A percentile compares a stretch with the other conserved stretches of the same genome.
Conservation (phyloP, 2,888 invertebrate species). For the Eucriotettix oculatus region DNA sequence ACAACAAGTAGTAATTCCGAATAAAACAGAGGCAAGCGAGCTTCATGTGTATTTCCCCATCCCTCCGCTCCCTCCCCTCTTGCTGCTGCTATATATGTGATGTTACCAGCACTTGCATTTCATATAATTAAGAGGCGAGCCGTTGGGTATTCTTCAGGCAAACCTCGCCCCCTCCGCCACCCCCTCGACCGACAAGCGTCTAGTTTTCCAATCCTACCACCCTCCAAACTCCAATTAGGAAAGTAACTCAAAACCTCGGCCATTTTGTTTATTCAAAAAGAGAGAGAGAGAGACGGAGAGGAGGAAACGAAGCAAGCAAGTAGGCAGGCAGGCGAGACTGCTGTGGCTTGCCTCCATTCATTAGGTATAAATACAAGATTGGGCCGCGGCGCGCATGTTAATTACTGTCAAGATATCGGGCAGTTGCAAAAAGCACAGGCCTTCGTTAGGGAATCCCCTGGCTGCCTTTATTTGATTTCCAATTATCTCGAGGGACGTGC, state of each 20-base stretch:
- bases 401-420: neutral
- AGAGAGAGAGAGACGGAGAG: neutral
- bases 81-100: neutral
- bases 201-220: neutral
- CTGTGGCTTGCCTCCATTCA: neutral
- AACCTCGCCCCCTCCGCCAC: too few species aligned
- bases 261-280: neutral
- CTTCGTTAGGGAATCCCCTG: too few species aligned
- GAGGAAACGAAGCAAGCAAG: neutral
- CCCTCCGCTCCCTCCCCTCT: too few species aligned
- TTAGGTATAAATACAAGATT: neutral
- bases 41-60: neutral
- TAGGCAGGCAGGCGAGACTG: neutral
- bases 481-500: too few species aligned
- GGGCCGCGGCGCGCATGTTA: neutral
- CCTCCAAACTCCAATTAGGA: neutral
- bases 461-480: too few species aligned
- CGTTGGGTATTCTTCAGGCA: neutral
- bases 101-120: neutral
- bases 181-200: neutral
- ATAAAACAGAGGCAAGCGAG: neutral
- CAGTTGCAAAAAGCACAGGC: too few species aligned
- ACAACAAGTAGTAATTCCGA: neutral
- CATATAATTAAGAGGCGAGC: neutral
- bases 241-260: neutral